Evolutionary conservation across 1,140 invertebrate genomes (phyloP).

Genomic region (Lamellibrachia luymesi): DNA sequence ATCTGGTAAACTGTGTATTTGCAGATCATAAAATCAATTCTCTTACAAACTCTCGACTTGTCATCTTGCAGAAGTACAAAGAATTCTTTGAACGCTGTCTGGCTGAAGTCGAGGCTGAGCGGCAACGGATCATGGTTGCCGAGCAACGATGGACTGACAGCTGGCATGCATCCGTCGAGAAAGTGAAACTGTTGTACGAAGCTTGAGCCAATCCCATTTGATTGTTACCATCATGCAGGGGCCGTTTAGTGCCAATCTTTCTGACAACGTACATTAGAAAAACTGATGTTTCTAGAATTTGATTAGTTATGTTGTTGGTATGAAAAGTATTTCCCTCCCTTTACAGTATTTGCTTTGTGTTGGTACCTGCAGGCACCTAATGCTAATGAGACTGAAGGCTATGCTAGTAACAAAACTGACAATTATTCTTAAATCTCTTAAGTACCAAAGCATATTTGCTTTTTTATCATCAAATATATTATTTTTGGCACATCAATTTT

Average conservation of each 20-base stretch:
- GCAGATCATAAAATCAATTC: neutral
- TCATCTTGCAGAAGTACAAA: conserved; percentile 46
- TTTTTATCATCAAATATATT: too few species aligned
- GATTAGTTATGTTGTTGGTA: neutral
- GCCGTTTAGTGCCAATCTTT: neutral
- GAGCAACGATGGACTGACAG: conserved; percentile 48
- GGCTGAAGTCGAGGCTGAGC: conserved; percentile 42
- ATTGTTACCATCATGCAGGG: too few species aligned
- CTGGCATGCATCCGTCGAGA: conserved; percentile 49
- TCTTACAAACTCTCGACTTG: neutral
- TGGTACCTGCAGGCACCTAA: too few species aligned
- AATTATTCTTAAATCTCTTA: neutral
- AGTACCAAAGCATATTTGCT: too few species aligned
- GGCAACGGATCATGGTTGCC: conserved; percentile 35
- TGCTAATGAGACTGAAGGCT: neutral
- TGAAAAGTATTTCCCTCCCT: neutral
- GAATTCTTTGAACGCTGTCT: conserved; percentile 41
- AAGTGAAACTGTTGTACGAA: conserved; percentile 47
- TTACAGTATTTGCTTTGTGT: neutral
- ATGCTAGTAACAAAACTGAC: neutral
- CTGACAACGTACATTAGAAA: neutral
- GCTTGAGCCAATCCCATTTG: neutral
- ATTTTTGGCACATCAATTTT: too few species aligned
- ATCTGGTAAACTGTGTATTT: neutral
- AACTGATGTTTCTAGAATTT: neutral